Percentiles rank a stretch among this genome's conserved stretches.
Evolutionary conservation across 2,797 vertebrate genomes (phyloP).

Genomic region (Prionace glauca): DNA sequence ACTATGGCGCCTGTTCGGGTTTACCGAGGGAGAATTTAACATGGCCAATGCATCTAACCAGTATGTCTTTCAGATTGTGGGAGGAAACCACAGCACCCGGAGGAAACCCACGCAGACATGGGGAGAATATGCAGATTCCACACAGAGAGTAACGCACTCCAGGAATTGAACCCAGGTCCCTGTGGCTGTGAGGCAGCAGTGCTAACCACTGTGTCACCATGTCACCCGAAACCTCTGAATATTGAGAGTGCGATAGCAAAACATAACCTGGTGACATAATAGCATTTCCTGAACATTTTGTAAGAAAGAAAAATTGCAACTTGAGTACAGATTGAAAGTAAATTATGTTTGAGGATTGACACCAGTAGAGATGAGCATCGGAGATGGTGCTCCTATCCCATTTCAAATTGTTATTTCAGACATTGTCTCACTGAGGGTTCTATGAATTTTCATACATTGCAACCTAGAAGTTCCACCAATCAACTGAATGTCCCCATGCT

Average conservation of each 20-base stretch:
- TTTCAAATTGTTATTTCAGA: background rate
- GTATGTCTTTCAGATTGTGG: no score
- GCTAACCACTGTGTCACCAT: no score
- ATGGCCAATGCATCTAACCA: no score
- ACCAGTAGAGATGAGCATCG: background rate
- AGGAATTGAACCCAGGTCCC: no score
- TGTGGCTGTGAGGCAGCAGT: no score
- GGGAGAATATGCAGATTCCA: no score
- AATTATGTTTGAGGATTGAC: background rate
- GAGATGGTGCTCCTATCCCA: background rate
- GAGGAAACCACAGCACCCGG: no score
- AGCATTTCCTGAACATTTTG: background rate
- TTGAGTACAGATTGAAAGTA: background rate
- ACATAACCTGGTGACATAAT: background rate
- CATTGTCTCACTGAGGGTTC: background rate
- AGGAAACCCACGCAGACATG: no score
- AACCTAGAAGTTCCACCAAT: background rate
- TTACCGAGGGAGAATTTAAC: no score
- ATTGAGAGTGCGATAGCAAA: background rate
- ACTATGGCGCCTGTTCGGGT: no score
- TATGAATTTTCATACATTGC: background rate
- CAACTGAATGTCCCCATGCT: background rate
- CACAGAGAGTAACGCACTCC: no score
- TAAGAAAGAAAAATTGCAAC: background rate
- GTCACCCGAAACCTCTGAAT: background rate